Evolutionary conservation across 1,140 invertebrate species (phyloP).

Genomic region (Drosophila pandora): DNA sequence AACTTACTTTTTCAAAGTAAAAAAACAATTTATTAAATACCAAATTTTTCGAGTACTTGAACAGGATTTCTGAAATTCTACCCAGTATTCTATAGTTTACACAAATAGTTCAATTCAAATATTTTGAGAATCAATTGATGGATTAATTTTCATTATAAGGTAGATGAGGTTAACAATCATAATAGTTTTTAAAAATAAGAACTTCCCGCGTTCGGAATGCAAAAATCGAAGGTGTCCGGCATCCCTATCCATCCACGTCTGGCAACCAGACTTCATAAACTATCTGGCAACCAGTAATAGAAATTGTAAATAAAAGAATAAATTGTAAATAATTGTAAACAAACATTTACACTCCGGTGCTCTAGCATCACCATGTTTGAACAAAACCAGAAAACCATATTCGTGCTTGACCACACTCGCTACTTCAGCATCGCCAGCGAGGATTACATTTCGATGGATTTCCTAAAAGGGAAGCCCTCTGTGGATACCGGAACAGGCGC

Average conservation of each 20-base stretch:
- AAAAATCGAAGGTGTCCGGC: background rate
- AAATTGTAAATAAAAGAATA: background rate
- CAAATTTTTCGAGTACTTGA: too few species aligned
- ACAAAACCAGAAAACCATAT: slow-evolving; percentile 96
- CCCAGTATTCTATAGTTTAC: too few species aligned
- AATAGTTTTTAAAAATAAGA: too few species aligned
- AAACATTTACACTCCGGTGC: slow-evolving; percentile 15
- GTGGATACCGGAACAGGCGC: slow-evolving; percentile 1
- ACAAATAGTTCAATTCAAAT: too few species aligned
- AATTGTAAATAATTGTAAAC: slow-evolving; percentile 34
- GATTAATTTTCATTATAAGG: too few species aligned
- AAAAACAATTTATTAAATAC: too few species aligned
- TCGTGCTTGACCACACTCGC: slow-evolving; percentile 96
- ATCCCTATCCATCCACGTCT: background rate
- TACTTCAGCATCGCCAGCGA: slow-evolving; percentile 95
- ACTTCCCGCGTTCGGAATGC: background rate
- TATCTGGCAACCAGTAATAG: background rate
- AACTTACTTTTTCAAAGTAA: too few species aligned
- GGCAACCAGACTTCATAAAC: background rate
- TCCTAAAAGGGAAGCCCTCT: slow-evolving; percentile 87
- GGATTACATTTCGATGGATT: slow-evolving; percentile 94
- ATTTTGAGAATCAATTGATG: too few species aligned
- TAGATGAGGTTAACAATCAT: too few species aligned
- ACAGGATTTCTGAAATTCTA: too few species aligned
- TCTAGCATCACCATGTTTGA: slow-evolving; percentile 62